These are phyloP conservation scores for Sus cebifrons DNA, from an alignment of 2,797 vertebrate species.

Conservation along the genomic window DNA sequence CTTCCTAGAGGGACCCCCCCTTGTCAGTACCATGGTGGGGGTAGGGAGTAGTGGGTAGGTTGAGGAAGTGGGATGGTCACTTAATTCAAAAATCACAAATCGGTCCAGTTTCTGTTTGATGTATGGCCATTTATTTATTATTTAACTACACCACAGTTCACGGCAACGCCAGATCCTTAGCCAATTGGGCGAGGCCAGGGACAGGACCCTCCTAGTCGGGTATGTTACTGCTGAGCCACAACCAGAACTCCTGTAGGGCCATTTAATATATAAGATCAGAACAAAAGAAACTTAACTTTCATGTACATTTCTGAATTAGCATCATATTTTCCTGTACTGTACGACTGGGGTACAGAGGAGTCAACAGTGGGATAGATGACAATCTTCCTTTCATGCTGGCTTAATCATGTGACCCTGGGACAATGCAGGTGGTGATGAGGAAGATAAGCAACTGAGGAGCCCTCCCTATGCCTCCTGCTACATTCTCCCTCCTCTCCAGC, in stretches of 20 bases:
- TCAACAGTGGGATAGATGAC: not conserved
- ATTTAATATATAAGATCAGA: not conserved
- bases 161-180: too few relatives aligned
- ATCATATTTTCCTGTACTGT: not conserved
- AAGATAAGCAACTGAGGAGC: not conserved
- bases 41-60: rapidly evolving
- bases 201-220: too few relatives aligned
- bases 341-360: not conserved
- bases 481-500: not conserved
- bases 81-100: not conserved
- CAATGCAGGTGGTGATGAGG: not conserved
- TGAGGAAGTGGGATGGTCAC: not conserved
- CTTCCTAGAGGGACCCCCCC: not conserved
- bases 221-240: too few relatives aligned
- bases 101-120: not conserved
- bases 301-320: not conserved
- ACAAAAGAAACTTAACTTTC: not conserved
- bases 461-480: not conserved
- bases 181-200: too few relatives aligned
- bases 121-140: not conserved
- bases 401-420: not conserved
- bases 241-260: not conserved
- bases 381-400: not conserved
- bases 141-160: too few relatives aligned
- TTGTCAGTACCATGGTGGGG: not conserved